Base-by-base conservation (phyloP, 2,888 invertebrate genomes). In the Cynaeus angustus region DNA sequence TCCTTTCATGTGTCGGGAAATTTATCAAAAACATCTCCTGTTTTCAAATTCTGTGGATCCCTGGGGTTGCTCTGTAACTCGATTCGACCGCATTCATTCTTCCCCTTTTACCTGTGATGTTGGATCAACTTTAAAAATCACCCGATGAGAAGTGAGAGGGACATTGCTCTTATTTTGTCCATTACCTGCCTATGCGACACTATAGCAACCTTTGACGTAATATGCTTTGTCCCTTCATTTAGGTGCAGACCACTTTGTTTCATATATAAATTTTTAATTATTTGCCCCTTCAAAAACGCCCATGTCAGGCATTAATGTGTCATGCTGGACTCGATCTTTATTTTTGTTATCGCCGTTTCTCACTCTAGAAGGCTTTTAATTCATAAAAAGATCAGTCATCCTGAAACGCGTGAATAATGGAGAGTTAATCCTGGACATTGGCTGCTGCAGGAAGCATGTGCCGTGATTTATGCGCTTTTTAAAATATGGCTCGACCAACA, bases 361-460 rank as follows among this genome's bases (percentile, higher is more conserved):
- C 70, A 70, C 52, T 52, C 58, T 33, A 26, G 10, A 48, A 48
- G 28, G 66, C 67, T 71, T 71, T 67, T 67, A 67, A 71, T 71
- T 71, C 59, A 64, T 52, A 68, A 71, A 71, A 68, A 68, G 71
- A 68, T 71, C 71, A 68, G 37, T 71, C 71, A 71, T 71, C 71
- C 70, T 43, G 67, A 67, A 71, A 71, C 48, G 46, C 38, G 67
- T 76, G 78, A 79, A 80, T 79, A 80, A 79, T 78, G 79, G 79
- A 77, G 78, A 79, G 79, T 78, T 80, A 79, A 80, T 80, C 79
- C 79, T 74, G 72, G 75, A 74, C 77, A 78, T 77, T 76, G 80
- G 74, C 77, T 76, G 75, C 72, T 70, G 73, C 71, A 74, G 71
- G 71, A 68, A 73, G 72, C 75, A 74, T 77, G 74, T 74, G 75